These are phyloP conservation scores for Chlorocebus sabaeus DNA, from an alignment of 2,113 vertebrate genomes.

Conservation along the genomic window DNA sequence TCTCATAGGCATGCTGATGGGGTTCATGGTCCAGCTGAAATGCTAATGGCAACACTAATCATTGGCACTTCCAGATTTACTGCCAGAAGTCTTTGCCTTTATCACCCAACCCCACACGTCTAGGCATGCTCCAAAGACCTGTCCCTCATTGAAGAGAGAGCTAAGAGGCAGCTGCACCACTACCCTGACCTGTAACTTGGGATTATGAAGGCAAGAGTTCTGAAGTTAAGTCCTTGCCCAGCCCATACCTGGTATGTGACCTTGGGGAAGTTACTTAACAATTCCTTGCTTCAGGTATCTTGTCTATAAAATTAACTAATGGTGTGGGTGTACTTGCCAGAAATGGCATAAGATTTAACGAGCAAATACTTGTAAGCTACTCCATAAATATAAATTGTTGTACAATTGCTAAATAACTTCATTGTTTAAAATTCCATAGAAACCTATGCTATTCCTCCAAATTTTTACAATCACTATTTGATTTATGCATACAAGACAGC, in stretches of 20 bases:
- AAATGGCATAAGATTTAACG: slow-evolving; percentile 58
- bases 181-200: not conserved
- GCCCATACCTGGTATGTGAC: not conserved
- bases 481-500: slow-evolving; percentile 66
- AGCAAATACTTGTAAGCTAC: slow-evolving; percentile 61
- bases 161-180: not conserved
- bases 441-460: slow-evolving; percentile 43
- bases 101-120: not conserved
- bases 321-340: not conserved
- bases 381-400: slow-evolving; percentile 53
- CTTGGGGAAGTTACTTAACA: slow-evolving; percentile 43
- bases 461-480: slow-evolving; percentile 58
- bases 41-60: not conserved
- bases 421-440: slow-evolving; percentile 56
- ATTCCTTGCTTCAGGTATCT: not conserved
- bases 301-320: slow-evolving; percentile 43
- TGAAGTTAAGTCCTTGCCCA: not conserved
- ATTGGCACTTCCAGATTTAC: not conserved
- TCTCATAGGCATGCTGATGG: not conserved
- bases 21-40: not conserved
- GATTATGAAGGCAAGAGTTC: not conserved
- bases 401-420: slow-evolving; percentile 47
- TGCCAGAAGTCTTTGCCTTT: not conserved
- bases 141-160: not conserved
- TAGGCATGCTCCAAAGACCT: not conserved